Evolutionary conservation across 1,140 invertebrate genomes (phyloP).

Genomic region (Aphidius ervi): DNA sequence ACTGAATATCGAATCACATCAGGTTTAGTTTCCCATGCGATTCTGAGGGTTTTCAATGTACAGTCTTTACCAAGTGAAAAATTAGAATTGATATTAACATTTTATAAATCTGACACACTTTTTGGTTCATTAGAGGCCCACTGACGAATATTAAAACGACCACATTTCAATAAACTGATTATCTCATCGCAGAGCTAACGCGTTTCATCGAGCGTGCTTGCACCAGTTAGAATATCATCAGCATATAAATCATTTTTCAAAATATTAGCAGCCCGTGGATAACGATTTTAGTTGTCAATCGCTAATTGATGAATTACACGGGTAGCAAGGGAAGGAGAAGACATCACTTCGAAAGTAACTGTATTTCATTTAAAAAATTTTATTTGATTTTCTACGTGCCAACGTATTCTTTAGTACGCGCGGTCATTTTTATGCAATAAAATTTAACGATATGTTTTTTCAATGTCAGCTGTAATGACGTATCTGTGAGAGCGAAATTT

Average conservation of each 20-base stretch:
- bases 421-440: conserved; percentile 24
- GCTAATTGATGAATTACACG: no score
- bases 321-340: no score
- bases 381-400: no score
- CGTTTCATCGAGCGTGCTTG: conserved; percentile 28
- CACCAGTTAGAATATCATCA: no score
- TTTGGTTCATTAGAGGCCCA: conserved; percentile 34
- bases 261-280: no score
- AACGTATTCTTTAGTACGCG: no score
- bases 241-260: no score
- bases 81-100: conserved; percentile 15
- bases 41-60: conserved; percentile 30
- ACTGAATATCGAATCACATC: no score
- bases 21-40: no score
- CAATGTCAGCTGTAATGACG: conserved; percentile 32
- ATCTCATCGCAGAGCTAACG: conserved; percentile 29
- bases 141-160: conserved; percentile 34
- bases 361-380: no score
- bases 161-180: conserved; percentile 26
- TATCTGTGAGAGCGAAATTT: conserved; percentile 26
- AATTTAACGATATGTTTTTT: conserved; percentile 36
- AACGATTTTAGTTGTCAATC: no score
- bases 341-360: no score
- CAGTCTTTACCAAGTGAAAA: conserved; percentile 17
- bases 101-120: conserved; percentile 27